Percentiles rank a stretch among this genome's conserved stretches.
Conservation (phyloP, 2,888 invertebrate species). For the Sesia apiformis region DNA sequence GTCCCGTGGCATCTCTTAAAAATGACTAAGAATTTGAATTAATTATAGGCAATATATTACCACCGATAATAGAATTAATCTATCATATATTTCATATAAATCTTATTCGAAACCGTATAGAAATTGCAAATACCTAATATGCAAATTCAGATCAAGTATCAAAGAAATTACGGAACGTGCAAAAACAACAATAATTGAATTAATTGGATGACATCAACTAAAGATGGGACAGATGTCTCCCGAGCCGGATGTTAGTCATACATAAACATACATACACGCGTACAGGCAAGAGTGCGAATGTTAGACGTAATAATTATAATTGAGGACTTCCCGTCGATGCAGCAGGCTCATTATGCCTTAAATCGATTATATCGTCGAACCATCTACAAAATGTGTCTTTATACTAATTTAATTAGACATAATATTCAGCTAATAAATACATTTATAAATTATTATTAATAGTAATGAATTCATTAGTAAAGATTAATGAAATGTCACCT, state of each 20-base stretch:
- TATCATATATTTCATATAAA: too few relatives aligned
- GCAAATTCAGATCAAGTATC: too few relatives aligned
- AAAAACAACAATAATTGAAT: constrained; percentile 17
- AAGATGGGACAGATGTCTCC: constrained; percentile 46
- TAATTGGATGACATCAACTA: constrained; percentile 30
- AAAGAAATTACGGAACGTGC: constrained; percentile 14
- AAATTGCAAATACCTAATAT: too few relatives aligned
- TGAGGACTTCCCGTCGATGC: constrained; percentile 61
- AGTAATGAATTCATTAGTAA: too few relatives aligned
- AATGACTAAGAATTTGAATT: too few relatives aligned
- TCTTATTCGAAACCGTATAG: too few relatives aligned
- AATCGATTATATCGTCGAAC: neutral
- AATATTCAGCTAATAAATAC: neutral
- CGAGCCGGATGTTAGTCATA: constrained; percentile 64
- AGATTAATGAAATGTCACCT: too few relatives aligned
- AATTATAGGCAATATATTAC: too few relatives aligned
- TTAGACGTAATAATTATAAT: constrained; percentile 53
- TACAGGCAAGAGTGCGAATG: constrained; percentile 44
- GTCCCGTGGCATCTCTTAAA: too few relatives aligned
- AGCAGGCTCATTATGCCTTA: constrained; percentile 8
- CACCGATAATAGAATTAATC: too few relatives aligned
- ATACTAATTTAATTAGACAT: neutral
- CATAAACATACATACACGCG: constrained; percentile 26
- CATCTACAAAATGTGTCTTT: neutral
- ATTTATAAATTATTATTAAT: too few relatives aligned